Conservation (phyloP, 2,888 invertebrate genomes). For the Panopea generosa region DNA sequence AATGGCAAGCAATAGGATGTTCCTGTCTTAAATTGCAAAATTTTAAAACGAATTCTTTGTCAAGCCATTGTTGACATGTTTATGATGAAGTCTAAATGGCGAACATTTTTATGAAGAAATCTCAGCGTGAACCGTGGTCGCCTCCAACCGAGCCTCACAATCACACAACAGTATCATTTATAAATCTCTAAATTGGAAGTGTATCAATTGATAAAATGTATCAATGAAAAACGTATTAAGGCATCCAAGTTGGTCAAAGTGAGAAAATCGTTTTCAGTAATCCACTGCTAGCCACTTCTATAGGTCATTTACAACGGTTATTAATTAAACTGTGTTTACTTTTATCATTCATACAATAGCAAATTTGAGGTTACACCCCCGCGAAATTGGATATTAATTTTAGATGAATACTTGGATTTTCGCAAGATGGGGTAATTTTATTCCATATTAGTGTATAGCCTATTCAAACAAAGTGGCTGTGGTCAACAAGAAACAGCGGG, state of each 20-base stretch:
- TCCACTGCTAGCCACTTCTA: background rate
- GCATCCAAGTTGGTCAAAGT: no score
- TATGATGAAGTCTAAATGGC: slow-evolving; percentile 7
- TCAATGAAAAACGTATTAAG: no score
- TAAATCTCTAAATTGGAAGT: background rate
- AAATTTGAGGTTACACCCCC: slow-evolving; percentile 31
- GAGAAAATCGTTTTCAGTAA: no score
- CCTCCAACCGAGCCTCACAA: background rate
- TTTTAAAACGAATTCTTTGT: background rate
- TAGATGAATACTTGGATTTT: slow-evolving; percentile 23
- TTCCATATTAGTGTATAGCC: slow-evolving; percentile 25
- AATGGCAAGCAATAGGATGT: background rate
- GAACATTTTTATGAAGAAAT: slow-evolving; percentile 5
- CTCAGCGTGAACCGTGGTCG: background rate
- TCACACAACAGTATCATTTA: background rate
- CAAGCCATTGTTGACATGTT: slow-evolving; percentile 2
- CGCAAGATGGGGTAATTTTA: slow-evolving; percentile 36
- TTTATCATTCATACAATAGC: slow-evolving; percentile 15
- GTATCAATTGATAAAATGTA: no score
- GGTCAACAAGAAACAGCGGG: slow-evolving; percentile 26
- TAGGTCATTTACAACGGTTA: slow-evolving; percentile 16
- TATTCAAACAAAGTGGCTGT: slow-evolving; percentile 22
- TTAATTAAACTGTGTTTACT: slow-evolving; percentile 47
- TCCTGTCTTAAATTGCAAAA: background rate
- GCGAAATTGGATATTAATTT: slow-evolving; percentile 56